Evolutionary conservation across 2,888 invertebrate species (phyloP), one percentile per base, ranked within the genome.

Genomic region (Tenthredo livida): DNA sequence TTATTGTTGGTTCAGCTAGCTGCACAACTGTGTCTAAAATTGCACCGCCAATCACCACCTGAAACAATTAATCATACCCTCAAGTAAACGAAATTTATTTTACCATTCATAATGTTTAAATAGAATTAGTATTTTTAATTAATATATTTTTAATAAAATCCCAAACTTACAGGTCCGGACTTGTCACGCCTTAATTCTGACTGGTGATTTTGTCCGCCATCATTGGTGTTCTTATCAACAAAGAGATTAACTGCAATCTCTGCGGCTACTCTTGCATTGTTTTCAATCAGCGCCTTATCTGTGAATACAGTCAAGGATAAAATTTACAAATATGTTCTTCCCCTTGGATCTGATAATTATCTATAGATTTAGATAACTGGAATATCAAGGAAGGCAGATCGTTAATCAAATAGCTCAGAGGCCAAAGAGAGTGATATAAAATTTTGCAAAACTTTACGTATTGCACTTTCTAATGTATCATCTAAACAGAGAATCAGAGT

Each of bases 231-330:
- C 87, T 84, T 89, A 86, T 61, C 61, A 12, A 17, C n/a, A 9
- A 67, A 85, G 54, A 96, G 94, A 90, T 95, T 95, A 33, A 95
- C 94, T 2, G 98, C 97, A 88, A 98, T 97, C 92, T 96, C 94
- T 84, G 97, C 96, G 25, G 97, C 98, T 80, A 97, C 95, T 90
- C 93, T 94, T 1, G 98, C 99, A 94, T 99, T 99, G 94, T 99
- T 98, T 94, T 97, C 96, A 90, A 99, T 97, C 85, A 99, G 95
- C 43, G 97, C 98, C 89, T 98, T 97, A 94, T 99, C 97, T 97
- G 87, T 37, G 88, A 90, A 84, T 84, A 54, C 67, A 47, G 33
- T n/a, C n/a, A 80, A 61, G 58, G 12, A 37, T 5, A 40, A 40
- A 61, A 61, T 37, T 80, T 93, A 90, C 89, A 91, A 90, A 89